These are phyloP conservation scores for Polylopha cassiicola DNA, from an alignment of 2,888 invertebrate genomes.

Conservation along the genomic window DNA sequence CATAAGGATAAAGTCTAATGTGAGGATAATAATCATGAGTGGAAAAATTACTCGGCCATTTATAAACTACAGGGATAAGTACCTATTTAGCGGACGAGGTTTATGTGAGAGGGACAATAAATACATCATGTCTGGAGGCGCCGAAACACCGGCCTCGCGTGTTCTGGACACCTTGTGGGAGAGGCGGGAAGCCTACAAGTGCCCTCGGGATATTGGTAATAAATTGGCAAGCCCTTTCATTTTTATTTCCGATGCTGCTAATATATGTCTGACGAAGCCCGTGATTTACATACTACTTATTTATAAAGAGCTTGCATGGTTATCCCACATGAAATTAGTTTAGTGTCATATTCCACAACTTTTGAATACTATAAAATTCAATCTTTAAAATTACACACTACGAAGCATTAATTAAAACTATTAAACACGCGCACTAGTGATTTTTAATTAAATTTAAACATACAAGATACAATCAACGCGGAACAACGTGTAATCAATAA, in stretches of 20 bases:
- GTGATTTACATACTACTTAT: constrained; percentile 14
- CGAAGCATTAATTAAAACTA: constrained; percentile 10
- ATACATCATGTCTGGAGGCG: constrained; percentile 58
- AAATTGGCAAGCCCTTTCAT: constrained; percentile 56
- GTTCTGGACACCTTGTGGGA: constrained; percentile 53
- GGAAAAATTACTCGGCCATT: constrained; percentile 13
- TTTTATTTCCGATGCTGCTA: constrained; percentile 47
- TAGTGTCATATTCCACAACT: too few species aligned
- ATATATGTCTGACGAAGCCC: constrained; percentile 35
- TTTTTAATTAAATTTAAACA: constrained; percentile 57
- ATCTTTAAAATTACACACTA: constrained; percentile 10
- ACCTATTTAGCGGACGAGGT: constrained; percentile 17
- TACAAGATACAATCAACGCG: constrained; percentile 63
- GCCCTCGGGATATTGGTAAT: constrained; percentile 61
- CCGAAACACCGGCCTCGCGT: constrained; percentile 49
- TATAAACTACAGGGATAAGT: constrained; percentile 14
- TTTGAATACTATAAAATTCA: constrained; percentile 8
- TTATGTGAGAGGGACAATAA: constrained; percentile 35
- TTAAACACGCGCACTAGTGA: constrained; percentile 29
- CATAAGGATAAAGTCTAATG: not conserved
- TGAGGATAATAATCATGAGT: too few species aligned
- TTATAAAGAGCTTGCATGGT: too few species aligned
- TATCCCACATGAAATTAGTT: too few species aligned
- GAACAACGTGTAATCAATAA: constrained; percentile 67
- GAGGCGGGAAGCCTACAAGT: constrained; percentile 53